Base-by-base conservation (phyloP, 2,797 vertebrate species). In the Coreius guichenoti region DNA sequence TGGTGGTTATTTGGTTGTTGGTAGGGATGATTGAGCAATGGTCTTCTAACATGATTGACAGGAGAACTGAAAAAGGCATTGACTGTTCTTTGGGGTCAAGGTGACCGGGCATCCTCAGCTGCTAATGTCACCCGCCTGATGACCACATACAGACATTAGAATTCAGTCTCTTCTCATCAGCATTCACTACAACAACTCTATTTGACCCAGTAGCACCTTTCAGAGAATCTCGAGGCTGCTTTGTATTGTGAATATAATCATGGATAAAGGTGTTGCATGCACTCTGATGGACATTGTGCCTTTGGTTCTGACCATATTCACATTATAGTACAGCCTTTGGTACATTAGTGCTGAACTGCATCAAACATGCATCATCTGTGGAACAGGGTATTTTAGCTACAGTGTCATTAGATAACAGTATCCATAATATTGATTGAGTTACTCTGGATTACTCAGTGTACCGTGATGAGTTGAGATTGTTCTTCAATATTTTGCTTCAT, bases 21-120 rank as follows among this genome's bases (percentile, higher is more conserved):
- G 72, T 49, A 26, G n/a, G 63, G 17, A 65, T 26, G 58, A 61
- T 51, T 83, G 70, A 51, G 58, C 70, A 83, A 76, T 39, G 17
- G n/a, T 36, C 49, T 39, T 82, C 36, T 12, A 58, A 45, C 36
- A 7, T 31, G 73, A 83, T 68, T 68, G 73, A 43, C 82, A 76
- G 17, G 29, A 29, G 31, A 68, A 63, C 17, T 56, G 61, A 68
- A 77, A 36, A 23, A 47, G 58, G 12, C 14, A 43, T 54, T 39
- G 45, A 45, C 61, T 76, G 21, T 19, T 54, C 8, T 67, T 14
- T 19, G 47, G 47, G 47, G 79, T 69, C 79, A 81, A 39, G 79
- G 79, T 81, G 14, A 81, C 21, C 8, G 9, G 76, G 39, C 56
- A 78, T 43, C 49, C 23, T n/a, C 49, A 39, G n/a, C 33, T 70